These are phyloP conservation scores for Galeopsomyia nigrocyanea DNA, from an alignment of 2,888 invertebrate species.

Conservation along the genomic window DNA sequence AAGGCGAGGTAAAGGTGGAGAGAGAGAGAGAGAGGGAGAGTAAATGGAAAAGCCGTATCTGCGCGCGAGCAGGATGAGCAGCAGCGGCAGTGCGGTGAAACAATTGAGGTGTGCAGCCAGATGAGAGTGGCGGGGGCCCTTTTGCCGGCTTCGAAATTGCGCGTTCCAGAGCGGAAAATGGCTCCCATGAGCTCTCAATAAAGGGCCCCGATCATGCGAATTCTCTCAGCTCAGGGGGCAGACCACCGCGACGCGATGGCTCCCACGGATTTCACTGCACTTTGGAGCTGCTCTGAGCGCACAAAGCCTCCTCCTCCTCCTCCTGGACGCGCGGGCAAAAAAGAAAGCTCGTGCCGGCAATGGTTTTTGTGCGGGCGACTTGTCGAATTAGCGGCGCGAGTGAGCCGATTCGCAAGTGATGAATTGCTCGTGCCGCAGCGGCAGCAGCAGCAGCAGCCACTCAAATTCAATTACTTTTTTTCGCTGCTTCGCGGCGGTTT, in stretches of 20 bases:
- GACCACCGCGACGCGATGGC: constrained; percentile 44
- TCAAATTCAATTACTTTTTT: constrained; percentile 47
- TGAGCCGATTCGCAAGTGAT: constrained; percentile 42
- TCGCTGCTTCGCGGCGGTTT: constrained; percentile 3
- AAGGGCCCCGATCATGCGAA: constrained; percentile 27
- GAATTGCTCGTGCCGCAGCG: constrained; percentile 42
- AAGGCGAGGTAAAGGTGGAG: constrained; percentile 3
- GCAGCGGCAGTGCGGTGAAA: constrained; percentile 31
- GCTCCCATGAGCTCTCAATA: constrained; percentile 21
- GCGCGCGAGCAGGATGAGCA: constrained; percentile 18
- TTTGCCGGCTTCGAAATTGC: constrained; percentile 24
- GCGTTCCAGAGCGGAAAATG: constrained; percentile 44
- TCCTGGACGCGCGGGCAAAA: constrained; percentile 22
- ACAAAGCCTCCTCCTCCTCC: neutral
- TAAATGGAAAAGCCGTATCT: constrained; percentile 33
- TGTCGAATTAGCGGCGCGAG: constrained; percentile 48
- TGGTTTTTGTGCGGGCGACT: constrained; percentile 28
- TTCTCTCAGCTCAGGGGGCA: constrained; percentile 10
- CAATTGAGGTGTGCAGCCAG: constrained; percentile 33
- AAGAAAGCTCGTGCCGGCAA: constrained; percentile 24
- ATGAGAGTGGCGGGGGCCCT: too few species aligned
- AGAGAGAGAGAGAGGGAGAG: constrained; percentile 20
- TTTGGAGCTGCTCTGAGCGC: too few species aligned
- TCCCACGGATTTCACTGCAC: constrained; percentile 43
- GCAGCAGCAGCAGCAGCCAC: too few species aligned